Conservation (phyloP, 2,888 invertebrate species). For the Boloria euphrosyne region DNA sequence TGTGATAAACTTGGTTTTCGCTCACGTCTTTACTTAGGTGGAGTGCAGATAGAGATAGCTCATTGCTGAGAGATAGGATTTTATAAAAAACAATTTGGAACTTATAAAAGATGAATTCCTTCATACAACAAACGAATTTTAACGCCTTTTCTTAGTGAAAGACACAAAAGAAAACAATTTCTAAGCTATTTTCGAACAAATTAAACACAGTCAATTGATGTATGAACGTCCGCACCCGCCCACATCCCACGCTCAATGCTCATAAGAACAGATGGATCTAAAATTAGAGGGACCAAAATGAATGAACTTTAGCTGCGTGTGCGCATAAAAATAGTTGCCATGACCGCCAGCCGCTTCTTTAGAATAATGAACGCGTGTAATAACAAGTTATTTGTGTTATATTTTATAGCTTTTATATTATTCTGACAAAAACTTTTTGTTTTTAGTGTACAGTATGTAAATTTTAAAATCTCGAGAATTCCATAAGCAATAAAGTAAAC, state of each 20-base stretch:
- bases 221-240: conserved; percentile 48
- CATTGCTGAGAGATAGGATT: too few relatives aligned
- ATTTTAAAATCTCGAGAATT: too few relatives aligned
- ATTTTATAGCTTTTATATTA: conserved; percentile 20
- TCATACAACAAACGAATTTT: too few relatives aligned
- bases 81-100: too few relatives aligned
- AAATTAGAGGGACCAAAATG: conserved; percentile 62
- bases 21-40: too few relatives aligned
- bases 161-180: too few relatives aligned
- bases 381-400: conserved; percentile 27
- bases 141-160: too few relatives aligned
- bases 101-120: too few relatives aligned
- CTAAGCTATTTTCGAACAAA: conserved; percentile 5
- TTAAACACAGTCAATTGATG: conserved; percentile 23
- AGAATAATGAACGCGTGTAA: conserved; percentile 34
- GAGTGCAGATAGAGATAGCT: too few relatives aligned
- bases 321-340: conserved; percentile 59
- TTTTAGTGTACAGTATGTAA: too few relatives aligned
- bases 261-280: conserved; percentile 58
- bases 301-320: conserved; percentile 73
- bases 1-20: too few relatives aligned
- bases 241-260: conserved; percentile 50
- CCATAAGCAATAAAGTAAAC: too few relatives aligned
- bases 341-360: conserved; percentile 57
- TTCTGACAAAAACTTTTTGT: neutral